These are phyloP conservation scores for Ara ararauna DNA, from an alignment of 2,797 vertebrate genomes.

Conservation along the genomic window DNA sequence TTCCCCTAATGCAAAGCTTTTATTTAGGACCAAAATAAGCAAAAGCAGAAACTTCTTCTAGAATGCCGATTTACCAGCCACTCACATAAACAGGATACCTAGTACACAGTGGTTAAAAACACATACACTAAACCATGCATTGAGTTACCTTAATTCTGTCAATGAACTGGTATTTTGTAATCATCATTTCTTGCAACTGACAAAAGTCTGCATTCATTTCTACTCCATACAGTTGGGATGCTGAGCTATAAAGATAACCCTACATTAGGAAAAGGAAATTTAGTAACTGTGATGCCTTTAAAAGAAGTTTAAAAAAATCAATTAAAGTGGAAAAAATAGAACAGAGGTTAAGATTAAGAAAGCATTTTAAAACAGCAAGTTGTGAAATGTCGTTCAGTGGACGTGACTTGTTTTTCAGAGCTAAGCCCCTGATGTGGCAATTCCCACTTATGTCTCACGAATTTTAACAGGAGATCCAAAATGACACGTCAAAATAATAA, in stretches of 20 bases:
- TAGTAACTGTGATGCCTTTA: background rate
- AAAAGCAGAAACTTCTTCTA: background rate
- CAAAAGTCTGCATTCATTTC: slow-evolving; percentile 93
- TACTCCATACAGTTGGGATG: slow-evolving; percentile 85
- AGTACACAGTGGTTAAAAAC: background rate
- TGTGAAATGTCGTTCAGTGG: slow-evolving; percentile 1
- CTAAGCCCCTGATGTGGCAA: slow-evolving; percentile 1
- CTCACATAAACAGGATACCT: background rate
- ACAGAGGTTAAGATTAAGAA: background rate
- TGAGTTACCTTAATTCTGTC: slow-evolving; percentile 88
- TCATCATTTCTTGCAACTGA: slow-evolving; percentile 84
- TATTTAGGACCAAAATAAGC: background rate
- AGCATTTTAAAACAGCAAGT: background rate
- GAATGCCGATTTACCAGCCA: background rate
- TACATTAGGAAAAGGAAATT: slow-evolving; percentile 73
- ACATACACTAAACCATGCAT: background rate
- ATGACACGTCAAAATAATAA: background rate
- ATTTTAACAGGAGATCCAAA: slow-evolving; percentile 5
- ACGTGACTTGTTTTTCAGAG: background rate
- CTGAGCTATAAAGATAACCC: slow-evolving; percentile 91
- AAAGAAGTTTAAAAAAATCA: slow-evolving; percentile 11
- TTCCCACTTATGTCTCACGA: background rate
- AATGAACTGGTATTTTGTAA: slow-evolving; percentile 86
- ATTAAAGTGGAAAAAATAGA: slow-evolving; percentile 8
- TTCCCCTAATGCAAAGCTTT: background rate